phyloP scores from a whole-genome alignment of 2,888 invertebrate species.

The Drosophila seclusa region DNA sequence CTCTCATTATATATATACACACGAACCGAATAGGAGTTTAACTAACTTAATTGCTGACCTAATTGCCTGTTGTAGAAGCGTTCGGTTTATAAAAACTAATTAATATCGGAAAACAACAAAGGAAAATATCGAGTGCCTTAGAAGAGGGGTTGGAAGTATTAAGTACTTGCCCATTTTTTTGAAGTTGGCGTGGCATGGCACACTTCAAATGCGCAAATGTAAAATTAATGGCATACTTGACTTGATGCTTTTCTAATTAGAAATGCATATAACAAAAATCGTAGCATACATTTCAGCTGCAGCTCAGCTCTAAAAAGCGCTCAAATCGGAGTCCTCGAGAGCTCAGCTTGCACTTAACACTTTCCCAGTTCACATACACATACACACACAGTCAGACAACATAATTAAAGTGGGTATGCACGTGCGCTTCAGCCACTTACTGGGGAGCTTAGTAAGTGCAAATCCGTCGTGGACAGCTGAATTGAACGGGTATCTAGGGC shows the following conservation, averaged over 20 bases:
- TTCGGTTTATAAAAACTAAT: conserved; percentile 56
- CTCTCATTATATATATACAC: conserved; percentile 43
- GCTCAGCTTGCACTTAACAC: conserved; percentile 65
- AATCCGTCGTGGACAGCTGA: conserved; percentile 25
- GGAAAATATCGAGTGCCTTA: conserved; percentile 21
- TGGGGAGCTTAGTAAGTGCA: conserved; percentile 11
- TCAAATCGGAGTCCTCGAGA: conserved; percentile 53
- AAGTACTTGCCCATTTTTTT: conserved; percentile 48
- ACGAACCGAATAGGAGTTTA: conserved; percentile 41
- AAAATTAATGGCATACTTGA: conserved; percentile 76
- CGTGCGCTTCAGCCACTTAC: conserved; percentile 47
- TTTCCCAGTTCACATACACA: conserved; percentile 29
- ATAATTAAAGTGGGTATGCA: conserved; percentile 62
- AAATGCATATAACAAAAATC: conserved; percentile 72
- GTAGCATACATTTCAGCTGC: conserved; percentile 48
- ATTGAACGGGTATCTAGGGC: neutral
- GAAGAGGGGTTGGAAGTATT: conserved; percentile 11
- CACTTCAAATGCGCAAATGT: conserved; percentile 73
- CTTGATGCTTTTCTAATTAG: conserved; percentile 73
- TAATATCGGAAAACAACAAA: conserved; percentile 54
- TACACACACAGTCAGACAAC: conserved; percentile 24
- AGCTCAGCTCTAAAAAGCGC: conserved; percentile 44
- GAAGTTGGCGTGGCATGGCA: conserved; percentile 43
- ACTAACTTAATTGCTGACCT: conserved; percentile 61
- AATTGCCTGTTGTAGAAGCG: conserved; percentile 50